phyloP scores from a whole-genome alignment of 2,797 vertebrate species.

The Lacerta bilineata region DNA sequence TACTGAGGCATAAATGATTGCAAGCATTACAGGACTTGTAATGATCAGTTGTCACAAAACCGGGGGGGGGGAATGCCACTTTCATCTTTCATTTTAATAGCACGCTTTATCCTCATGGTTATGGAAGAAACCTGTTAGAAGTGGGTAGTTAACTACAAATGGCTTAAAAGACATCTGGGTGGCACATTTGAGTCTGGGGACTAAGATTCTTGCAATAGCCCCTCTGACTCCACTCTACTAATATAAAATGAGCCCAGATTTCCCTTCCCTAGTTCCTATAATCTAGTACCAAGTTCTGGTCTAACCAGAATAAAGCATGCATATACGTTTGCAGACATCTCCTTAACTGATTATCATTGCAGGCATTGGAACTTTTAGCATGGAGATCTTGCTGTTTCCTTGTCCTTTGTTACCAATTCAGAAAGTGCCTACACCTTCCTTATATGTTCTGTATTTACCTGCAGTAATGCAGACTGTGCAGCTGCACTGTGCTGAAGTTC shows the following conservation, averaged over 20 bases:
- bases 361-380: background rate
- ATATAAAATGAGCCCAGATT: background rate
- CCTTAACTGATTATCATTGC: background rate
- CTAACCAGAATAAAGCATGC: background rate
- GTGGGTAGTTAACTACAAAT: background rate
- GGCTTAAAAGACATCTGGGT: background rate
- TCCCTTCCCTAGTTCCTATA: background rate
- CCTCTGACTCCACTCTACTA: background rate
- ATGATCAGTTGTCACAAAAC: background rate
- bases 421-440: background rate
- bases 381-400: background rate
- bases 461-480: conserved; percentile 91
- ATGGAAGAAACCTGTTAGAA: background rate
- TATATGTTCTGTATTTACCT: conserved; percentile 81
- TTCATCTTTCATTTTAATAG: background rate
- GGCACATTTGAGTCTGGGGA: background rate
- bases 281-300: background rate
- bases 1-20: background rate
- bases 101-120: background rate
- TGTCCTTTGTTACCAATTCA: background rate
- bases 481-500: conserved; percentile 90
- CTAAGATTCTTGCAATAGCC: background rate
- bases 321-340: conserved; percentile 1
- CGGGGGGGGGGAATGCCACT: background rate
- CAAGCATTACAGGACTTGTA: background rate